Evolutionary conservation across 2,113 vertebrate genomes (phyloP).

Genomic region (Corvus cornix): DNA sequence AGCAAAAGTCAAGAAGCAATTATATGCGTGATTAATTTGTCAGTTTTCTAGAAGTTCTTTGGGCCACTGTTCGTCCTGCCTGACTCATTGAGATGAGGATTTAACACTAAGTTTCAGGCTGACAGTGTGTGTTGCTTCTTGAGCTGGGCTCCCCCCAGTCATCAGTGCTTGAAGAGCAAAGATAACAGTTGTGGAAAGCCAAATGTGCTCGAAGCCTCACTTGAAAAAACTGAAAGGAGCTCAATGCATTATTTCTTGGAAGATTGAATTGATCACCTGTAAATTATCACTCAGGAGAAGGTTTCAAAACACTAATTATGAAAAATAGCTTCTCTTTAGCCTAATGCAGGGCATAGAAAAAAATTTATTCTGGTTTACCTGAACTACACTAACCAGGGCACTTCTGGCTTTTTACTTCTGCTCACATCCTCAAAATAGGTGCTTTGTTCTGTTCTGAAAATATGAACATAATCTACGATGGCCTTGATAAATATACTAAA

Average conservation of each 20-base stretch:
- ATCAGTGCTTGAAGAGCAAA: neutral
- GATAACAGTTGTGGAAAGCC: neutral
- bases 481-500: neutral
- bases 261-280: neutral
- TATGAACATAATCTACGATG: neutral
- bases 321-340: neutral
- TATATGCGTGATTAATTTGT: conserved; percentile 92
- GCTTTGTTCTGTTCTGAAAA: neutral
- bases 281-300: neutral
- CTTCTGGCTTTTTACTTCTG: neutral
- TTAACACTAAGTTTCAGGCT: neutral
- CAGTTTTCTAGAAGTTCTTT: conserved; percentile 80
- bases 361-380: neutral
- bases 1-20: conserved; percentile 88
- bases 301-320: neutral
- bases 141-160: neutral
- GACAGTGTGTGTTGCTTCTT: neutral
- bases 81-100: neutral
- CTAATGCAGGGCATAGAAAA: neutral
- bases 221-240: neutral
- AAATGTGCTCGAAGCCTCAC: neutral
- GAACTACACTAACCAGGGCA: neutral
- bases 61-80: neutral
- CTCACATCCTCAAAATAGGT: neutral
- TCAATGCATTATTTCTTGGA: neutral